Conservation (phyloP, 2,797 vertebrate genomes). For the Fistularia tabacaria region DNA sequence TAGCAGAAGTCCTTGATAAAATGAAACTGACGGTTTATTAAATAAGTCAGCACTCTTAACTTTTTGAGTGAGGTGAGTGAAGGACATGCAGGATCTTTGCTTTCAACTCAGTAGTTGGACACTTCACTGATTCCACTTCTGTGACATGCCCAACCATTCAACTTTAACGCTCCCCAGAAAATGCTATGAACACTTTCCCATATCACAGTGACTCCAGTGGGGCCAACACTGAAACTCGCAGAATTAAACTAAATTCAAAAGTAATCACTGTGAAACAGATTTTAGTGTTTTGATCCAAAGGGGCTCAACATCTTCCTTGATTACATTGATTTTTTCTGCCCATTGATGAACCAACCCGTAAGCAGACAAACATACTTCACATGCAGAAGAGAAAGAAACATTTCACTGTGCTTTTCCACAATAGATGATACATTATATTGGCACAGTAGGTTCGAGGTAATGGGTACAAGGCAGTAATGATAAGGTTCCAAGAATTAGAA, state of each 20-base stretch:
- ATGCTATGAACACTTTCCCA: neutral
- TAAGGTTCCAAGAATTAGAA: neutral
- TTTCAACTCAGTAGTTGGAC: slow-evolving; percentile 7
- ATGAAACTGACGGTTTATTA: slow-evolving; percentile 28
- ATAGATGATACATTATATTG: slow-evolving; percentile 13
- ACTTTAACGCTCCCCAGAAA: slow-evolving; percentile 7
- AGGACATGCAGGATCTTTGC: slow-evolving; percentile 19
- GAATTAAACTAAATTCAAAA: neutral
- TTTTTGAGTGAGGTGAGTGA: slow-evolving; percentile 20
- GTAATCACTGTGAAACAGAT: too few relatives aligned
- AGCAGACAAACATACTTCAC: too few relatives aligned
- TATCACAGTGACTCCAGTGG: slow-evolving; percentile 1
- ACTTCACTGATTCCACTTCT: slow-evolving; percentile 22
- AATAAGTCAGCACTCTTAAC: slow-evolving; percentile 19
- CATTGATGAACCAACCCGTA: too few relatives aligned
- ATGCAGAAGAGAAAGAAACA: neutral
- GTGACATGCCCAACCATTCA: slow-evolving; percentile 7
- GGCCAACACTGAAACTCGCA: neutral
- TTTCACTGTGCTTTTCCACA: slow-evolving; percentile 11
- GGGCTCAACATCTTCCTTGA: too few relatives aligned
- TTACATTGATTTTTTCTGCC: too few relatives aligned
- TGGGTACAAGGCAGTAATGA: neutral
- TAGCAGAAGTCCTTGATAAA: slow-evolving; percentile 10
- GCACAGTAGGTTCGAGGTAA: neutral
- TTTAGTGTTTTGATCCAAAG: too few relatives aligned